Percentiles rank a stretch among this genome's conserved stretches.
phyloP scores from a whole-genome alignment of 2,113 vertebrate genomes.

The Poicephalus gulielmi region DNA sequence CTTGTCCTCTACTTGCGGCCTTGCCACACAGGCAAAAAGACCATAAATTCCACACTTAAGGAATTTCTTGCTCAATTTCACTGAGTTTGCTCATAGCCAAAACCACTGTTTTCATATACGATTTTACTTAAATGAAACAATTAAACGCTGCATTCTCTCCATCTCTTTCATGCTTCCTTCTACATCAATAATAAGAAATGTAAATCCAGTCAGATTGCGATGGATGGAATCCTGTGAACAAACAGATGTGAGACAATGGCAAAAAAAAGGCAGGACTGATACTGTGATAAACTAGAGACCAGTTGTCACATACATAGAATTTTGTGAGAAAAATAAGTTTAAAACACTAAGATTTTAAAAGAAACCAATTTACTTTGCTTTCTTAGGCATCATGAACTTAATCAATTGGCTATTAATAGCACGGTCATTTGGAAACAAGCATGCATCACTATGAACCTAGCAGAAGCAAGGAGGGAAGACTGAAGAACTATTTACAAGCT shows the following conservation, averaged over 20 bases:
- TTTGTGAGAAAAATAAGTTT: neutral
- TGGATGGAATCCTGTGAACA: neutral
- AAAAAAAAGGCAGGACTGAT: neutral
- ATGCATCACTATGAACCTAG: neutral
- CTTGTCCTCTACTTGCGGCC: neutral
- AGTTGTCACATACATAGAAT: neutral
- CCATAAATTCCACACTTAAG: neutral
- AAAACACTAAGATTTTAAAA: neutral
- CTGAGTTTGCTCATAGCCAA: neutral
- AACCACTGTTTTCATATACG: neutral
- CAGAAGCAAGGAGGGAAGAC: neutral
- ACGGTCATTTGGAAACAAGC: neutral
- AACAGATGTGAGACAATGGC: neutral
- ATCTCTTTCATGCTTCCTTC: neutral
- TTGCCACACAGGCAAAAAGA: neutral
- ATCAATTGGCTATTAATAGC: neutral
- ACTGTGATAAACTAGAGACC: neutral
- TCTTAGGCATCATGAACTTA: neutral
- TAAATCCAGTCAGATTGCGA: neutral
- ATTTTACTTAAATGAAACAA: neutral
- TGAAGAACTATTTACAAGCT: neutral
- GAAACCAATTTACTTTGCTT: neutral
- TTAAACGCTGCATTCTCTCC: neutral
- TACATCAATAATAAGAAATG: neutral
- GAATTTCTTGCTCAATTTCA: neutral